phyloP scores from a whole-genome alignment of 2,113 vertebrate genomes.

The Benitochromis conjunctus region DNA sequence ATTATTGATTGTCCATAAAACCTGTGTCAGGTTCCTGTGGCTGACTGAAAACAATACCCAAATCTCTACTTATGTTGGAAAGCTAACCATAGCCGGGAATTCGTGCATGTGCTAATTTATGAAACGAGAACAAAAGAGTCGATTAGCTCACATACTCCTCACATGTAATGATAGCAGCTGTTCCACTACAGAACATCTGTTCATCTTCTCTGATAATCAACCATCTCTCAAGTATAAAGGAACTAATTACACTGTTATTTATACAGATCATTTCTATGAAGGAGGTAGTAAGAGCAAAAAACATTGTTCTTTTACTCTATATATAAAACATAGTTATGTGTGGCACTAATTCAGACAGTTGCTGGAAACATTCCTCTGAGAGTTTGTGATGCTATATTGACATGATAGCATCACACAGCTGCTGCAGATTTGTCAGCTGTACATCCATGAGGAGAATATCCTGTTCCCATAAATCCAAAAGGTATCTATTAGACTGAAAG shows the following conservation, averaged over 20 bases:
- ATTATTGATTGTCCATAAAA: slow-evolving; percentile 22
- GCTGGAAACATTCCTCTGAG: not conserved
- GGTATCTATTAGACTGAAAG: not conserved
- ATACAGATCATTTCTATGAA: not conserved
- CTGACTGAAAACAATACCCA: not conserved
- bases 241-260: not conserved
- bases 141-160: not conserved
- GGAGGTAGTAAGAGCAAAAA: not conserved
- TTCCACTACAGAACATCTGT: not conserved
- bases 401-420: not conserved
- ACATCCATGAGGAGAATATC: not conserved
- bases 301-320: accelerated
- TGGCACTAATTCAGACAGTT: not conserved
- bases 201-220: not conserved
- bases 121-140: not conserved
- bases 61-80: not conserved
- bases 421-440: not conserved
- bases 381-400: not conserved
- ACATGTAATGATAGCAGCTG: not conserved
- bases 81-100: not conserved
- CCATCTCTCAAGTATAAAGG: not conserved
- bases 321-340: not conserved
- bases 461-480: not conserved
- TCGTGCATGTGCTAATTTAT: not conserved
- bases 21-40: not conserved